phyloP scores from a whole-genome alignment of 2,797 vertebrate genomes.

The Tragelaphus eurycerus region DNA sequence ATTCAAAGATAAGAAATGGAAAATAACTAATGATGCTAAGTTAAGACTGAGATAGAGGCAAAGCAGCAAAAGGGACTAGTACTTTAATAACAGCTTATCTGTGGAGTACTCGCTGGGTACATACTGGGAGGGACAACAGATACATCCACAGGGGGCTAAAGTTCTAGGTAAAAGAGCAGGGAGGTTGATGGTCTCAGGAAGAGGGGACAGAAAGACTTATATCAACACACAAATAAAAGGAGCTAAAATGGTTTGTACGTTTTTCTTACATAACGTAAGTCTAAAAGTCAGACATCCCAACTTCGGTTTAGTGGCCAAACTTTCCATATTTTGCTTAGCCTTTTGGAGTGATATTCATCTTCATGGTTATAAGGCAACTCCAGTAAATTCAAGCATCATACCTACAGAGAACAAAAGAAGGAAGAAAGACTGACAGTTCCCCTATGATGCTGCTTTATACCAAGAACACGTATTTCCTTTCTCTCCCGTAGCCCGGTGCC shows the following conservation, averaged over 20 bases:
- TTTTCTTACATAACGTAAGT: not conserved
- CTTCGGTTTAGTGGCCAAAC: not conserved
- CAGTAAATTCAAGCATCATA: not conserved
- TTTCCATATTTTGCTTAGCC: not conserved
- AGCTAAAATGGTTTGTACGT: not conserved
- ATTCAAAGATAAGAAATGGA: not conserved
- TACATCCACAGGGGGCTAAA: not conserved
- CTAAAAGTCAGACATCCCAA: not conserved
- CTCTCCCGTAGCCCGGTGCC: accelerated
- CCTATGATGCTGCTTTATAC: not conserved
- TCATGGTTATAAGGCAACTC: not conserved
- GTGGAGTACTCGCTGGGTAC: not conserved
- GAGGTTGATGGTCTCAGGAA: not conserved
- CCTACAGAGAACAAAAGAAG: not conserved
- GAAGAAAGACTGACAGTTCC: not conserved
- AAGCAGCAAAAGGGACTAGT: not conserved
- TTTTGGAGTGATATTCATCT: not conserved
- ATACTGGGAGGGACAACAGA: not conserved
- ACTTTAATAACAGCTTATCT: not conserved
- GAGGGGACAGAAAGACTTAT: not conserved
- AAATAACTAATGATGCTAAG: not conserved
- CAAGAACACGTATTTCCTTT: not conserved
- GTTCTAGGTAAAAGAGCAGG: not conserved
- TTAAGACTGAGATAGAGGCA: not conserved
- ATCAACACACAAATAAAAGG: not conserved